These are phyloP conservation scores for Pteronura brasiliensis DNA, from an alignment of 2,113 vertebrate species.

Conservation along the genomic window DNA sequence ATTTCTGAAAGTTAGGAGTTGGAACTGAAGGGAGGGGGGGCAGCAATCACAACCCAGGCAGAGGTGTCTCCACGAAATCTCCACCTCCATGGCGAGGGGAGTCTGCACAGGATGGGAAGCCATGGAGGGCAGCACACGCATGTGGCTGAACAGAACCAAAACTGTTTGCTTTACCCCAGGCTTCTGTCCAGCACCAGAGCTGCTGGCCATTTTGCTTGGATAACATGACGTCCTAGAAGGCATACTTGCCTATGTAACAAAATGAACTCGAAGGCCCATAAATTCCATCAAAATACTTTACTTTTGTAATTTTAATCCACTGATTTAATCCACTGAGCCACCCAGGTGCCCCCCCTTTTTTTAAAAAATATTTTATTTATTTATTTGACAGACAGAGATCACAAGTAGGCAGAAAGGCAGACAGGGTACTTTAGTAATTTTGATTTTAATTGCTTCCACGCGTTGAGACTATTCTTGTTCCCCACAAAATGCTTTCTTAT, in stretches of 20 bases:
- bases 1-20: background rate
- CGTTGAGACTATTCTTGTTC: background rate
- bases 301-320: background rate
- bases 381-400: too few species aligned
- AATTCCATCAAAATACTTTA: background rate
- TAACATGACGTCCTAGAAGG: background rate
- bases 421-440: background rate
- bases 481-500: background rate
- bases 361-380: too few species aligned
- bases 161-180: background rate
- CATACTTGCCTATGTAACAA: background rate
- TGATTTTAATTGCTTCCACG: background rate
- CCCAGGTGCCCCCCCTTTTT: too few species aligned
- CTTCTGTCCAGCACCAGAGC: background rate
- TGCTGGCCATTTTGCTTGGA: background rate
- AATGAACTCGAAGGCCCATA: background rate
- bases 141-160: background rate
- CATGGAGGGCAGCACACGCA: rapidly evolving
- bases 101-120: background rate
- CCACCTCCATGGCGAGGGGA: rapidly evolving
- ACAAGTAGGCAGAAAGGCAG: too few species aligned
- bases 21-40: rapidly evolving
- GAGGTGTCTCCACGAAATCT: background rate
- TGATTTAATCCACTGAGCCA: too few species aligned
- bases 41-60: background rate